A percentile compares a stretch with the other conserved stretches of the same genome.
These are phyloP conservation scores for Bothrops alternatus DNA, from an alignment of 2,797 vertebrate species.

Conservation along the genomic window DNA sequence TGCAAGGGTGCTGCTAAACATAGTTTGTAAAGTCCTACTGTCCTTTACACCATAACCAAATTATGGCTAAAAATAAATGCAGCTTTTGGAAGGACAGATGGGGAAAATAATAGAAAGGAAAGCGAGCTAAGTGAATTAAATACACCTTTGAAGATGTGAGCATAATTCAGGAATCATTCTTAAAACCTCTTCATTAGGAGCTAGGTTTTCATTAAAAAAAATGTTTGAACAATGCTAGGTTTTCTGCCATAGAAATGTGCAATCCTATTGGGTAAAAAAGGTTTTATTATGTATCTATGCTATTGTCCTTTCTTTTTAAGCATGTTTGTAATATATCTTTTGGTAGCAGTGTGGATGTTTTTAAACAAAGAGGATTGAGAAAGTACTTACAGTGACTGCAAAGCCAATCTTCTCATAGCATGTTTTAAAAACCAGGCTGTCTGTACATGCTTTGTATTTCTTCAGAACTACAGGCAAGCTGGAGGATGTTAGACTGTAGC, in stretches of 20 bases:
- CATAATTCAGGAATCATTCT: neutral
- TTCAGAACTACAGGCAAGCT: too few relatives aligned
- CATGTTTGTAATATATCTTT: neutral
- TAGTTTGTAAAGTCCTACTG: neutral
- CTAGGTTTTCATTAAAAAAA: neutral
- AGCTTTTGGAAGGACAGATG: neutral
- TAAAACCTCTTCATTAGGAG: neutral
- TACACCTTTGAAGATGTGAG: neutral
- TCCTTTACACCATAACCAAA: neutral
- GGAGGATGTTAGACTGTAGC: neutral
- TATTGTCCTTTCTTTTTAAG: neutral
- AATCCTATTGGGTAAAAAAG: neutral
- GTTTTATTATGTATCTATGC: neutral
- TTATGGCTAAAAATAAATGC: neutral
- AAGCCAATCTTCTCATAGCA: neutral
- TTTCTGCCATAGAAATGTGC: neutral
- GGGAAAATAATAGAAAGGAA: neutral
- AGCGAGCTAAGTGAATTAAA: neutral
- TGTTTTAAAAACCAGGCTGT: neutral
- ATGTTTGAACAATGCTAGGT: neutral
- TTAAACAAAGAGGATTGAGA: neutral
- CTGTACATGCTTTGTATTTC: too few relatives aligned
- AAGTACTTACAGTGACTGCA: neutral
- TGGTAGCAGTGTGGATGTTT: neutral
- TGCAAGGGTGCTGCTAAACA: neutral